These are phyloP conservation scores for Rhinolophus sinicus DNA, from an alignment of 2,113 vertebrate genomes.

Conservation along the genomic window DNA sequence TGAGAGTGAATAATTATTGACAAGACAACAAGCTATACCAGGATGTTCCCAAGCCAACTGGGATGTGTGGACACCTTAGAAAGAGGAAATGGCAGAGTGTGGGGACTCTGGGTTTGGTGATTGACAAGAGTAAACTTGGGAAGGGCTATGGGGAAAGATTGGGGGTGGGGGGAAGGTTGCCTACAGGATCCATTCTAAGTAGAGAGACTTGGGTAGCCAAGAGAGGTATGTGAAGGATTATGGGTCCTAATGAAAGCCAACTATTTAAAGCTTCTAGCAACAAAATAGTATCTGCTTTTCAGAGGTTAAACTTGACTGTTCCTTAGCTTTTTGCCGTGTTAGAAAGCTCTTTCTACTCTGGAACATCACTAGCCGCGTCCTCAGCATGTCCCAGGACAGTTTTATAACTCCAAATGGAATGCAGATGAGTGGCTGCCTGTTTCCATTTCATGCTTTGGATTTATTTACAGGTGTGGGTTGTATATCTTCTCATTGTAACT, in stretches of 20 bases:
- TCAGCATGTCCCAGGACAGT: neutral
- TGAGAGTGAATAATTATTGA: slow-evolving; percentile 10
- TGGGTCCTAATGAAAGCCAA: neutral
- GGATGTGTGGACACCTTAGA: neutral
- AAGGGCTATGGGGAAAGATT: neutral
- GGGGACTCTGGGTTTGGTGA: neutral
- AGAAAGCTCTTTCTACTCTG: neutral
- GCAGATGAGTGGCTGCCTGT: slow-evolving; percentile 73
- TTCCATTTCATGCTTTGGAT: slow-evolving; percentile 77
- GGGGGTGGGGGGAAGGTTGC: neutral
- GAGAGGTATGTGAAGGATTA: neutral
- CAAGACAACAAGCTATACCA: neutral
- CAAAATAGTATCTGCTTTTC: neutral
- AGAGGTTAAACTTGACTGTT: neutral
- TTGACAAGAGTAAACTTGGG: neutral
- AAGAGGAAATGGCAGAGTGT: neutral
- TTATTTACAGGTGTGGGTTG: slow-evolving; percentile 82
- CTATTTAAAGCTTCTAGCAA: neutral
- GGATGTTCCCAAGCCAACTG: neutral
- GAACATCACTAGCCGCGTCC: slow-evolving; percentile 42
- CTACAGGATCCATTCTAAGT: neutral
- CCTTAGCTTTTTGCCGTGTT: neutral
- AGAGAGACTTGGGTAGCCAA: neutral
- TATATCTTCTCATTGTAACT: slow-evolving; percentile 73
- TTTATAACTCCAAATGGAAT: slow-evolving; percentile 72